Evolutionary conservation across 1,140 invertebrate genomes (phyloP), one percentile per base, ranked within the genome.

Genomic region (Scaptomyza hsui): DNA sequence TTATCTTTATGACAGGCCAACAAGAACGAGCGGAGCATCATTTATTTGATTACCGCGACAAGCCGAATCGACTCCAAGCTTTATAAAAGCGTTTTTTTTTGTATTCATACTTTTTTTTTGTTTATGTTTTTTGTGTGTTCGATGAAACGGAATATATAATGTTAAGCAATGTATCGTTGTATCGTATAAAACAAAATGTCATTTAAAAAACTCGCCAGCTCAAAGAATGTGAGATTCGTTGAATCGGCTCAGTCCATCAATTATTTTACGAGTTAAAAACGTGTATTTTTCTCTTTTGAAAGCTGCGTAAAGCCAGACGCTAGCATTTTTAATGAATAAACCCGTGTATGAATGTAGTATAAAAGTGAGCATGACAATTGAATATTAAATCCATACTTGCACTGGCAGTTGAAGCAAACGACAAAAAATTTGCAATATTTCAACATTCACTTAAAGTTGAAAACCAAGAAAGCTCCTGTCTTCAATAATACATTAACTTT

Each of bases 111-210:
- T 44, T 26, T 52, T 15, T 13, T 21, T 26, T 32, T 2, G 10
- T 47, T 16, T 35, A 21, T 13, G 24, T 42, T 49, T 35, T 60
- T 39, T 64, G 45, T 32, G 1, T 4, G 6, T 26, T n/a, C 7
- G 21, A 49, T 63, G 60, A 74, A 81, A 77, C 65, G 64, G 64
- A 82, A 82, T 80, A 62, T 61, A 67, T 81, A 73, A 81, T 82
- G 74, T 62, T 52, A 75, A 79, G 62, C 49, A 32, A 12, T 37
- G 18, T 57, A 59, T 37, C 24, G 18, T 35, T 32, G 24, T n/a
- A 42, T n/a, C n/a, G n/a, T 48, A 59, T 42, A 59, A 55, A 55
- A 41, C 41, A 39, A 24, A 60, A n/a, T 26, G 29, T 7, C 62
- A 15, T 57, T 65, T 65, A 59, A 59, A 67, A 29, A 68, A 44